Evolutionary conservation across 2,888 invertebrate species (phyloP).

Genomic region (Epirrhoe tristata): DNA sequence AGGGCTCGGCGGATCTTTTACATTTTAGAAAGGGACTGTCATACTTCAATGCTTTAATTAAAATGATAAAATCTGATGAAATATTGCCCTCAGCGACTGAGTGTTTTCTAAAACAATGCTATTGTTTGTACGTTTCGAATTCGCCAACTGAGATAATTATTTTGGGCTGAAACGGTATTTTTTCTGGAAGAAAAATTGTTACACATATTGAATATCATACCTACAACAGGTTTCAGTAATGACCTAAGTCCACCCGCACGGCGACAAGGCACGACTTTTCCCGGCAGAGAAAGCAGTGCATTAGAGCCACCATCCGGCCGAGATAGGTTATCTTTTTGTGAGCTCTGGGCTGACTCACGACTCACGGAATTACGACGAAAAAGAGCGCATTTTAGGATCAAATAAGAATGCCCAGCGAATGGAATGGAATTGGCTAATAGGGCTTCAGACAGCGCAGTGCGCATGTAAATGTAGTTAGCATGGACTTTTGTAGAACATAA

Average conservation of each 20-base stretch:
- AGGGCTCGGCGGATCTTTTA: constrained; percentile 34
- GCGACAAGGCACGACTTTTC: not conserved
- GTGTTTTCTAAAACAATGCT: constrained; percentile 9
- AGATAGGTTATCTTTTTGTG: constrained; percentile 42
- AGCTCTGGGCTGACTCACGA: constrained; percentile 17
- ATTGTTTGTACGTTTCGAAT: not conserved
- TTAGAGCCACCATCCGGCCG: constrained; percentile 23
- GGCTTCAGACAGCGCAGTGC: not conserved
- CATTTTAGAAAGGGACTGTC: constrained; percentile 33
- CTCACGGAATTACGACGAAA: constrained; percentile 19
- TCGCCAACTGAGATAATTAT: not conserved
- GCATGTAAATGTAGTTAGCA: not conserved
- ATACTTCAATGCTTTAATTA: constrained; percentile 33
- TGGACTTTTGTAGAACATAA: not conserved
- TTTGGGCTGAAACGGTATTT: not conserved
- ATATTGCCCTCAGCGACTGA: constrained; percentile 12
- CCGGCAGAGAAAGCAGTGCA: not conserved
- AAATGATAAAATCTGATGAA: constrained; percentile 35
- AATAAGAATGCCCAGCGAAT: not conserved
- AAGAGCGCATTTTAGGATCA: constrained; percentile 20
- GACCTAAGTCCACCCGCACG: not conserved
- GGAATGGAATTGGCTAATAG: not conserved
- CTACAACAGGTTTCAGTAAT: not conserved
- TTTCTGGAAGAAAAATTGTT: no score
- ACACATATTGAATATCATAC: not conserved